Conservation (phyloP, 2,797 vertebrate genomes). For the Dipus sagitta region DNA sequence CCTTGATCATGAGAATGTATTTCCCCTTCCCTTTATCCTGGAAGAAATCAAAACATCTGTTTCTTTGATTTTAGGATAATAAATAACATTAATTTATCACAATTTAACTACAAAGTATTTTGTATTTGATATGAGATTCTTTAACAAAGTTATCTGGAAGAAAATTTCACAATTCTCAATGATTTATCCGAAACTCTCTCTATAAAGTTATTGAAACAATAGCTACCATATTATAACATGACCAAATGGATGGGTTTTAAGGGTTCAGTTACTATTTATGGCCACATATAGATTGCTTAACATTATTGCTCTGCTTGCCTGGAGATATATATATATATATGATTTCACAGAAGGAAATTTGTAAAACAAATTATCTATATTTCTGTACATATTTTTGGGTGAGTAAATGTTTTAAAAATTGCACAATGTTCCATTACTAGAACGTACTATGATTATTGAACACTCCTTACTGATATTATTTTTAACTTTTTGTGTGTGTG, state of each 20-base stretch:
- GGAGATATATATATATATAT: not conserved
- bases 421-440: not conserved
- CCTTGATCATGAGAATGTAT: slow-evolving; percentile 56
- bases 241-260: not conserved
- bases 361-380: not conserved
- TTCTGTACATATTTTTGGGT: not conserved
- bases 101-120: slow-evolving; percentile 51
- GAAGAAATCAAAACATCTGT: slow-evolving; percentile 71
- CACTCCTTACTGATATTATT: not conserved
- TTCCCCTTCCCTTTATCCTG: slow-evolving; percentile 51
- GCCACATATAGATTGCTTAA: slow-evolving; percentile 24
- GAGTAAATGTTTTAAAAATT: not conserved
- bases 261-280: slow-evolving; percentile 5
- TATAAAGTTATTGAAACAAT: slow-evolving; percentile 45
- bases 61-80: slow-evolving; percentile 60
- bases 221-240: slow-evolving; percentile 13
- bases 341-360: slow-evolving; percentile 36
- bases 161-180: slow-evolving; percentile 33
- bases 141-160: slow-evolving; percentile 46
- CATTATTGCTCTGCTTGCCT: slow-evolving; percentile 28
- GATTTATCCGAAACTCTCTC: slow-evolving; percentile 31
- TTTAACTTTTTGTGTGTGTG: not conserved
- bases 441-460: not conserved
- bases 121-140: slow-evolving; percentile 54
- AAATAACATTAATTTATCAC: slow-evolving; percentile 52